Conservation (phyloP, 1,140 invertebrate genomes). For the Nixonia krombeini region DNA sequence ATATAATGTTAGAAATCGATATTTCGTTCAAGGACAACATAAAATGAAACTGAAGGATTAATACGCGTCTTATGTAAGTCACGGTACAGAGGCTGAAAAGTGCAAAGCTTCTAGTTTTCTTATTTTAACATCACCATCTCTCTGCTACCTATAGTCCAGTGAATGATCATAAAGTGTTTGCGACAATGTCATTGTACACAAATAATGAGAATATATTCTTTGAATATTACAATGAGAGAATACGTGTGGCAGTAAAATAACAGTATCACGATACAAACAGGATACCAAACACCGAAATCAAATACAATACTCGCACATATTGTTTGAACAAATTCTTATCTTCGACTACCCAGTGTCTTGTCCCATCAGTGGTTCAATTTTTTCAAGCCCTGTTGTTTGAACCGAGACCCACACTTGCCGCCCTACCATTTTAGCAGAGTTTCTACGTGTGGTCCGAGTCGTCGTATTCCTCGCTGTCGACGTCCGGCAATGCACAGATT, state of each 20-base stretch:
- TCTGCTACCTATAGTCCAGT: too few species aligned
- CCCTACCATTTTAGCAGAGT: conserved; percentile 20
- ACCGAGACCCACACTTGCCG: conserved; percentile 7
- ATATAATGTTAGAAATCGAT: conserved; percentile 63
- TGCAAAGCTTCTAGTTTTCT: conserved; percentile 27
- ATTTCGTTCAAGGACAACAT: conserved; percentile 55
- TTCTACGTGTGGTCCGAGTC: conserved; percentile 25
- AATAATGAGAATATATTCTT: too few species aligned
- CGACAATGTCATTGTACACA: too few species aligned
- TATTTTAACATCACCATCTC: conserved; percentile 8
- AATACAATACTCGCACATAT: too few species aligned
- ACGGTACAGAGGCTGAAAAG: conserved; percentile 13
- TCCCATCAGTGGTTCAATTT: background rate
- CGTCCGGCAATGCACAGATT: conserved; percentile 34
- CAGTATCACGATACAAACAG: too few species aligned
- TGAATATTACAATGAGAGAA: too few species aligned
- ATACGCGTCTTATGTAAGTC: conserved; percentile 51
- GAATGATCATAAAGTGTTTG: too few species aligned
- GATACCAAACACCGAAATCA: too few species aligned
- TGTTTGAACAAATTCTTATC: too few species aligned
- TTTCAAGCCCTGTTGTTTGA: conserved; percentile 10
- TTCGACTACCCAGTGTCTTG: background rate
- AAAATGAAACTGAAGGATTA: conserved; percentile 58
- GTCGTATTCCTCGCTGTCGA: conserved; percentile 13
- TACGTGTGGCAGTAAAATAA: too few species aligned